phyloP scores from a whole-genome alignment of 1,140 invertebrate genomes.

The Battus philenor region DNA sequence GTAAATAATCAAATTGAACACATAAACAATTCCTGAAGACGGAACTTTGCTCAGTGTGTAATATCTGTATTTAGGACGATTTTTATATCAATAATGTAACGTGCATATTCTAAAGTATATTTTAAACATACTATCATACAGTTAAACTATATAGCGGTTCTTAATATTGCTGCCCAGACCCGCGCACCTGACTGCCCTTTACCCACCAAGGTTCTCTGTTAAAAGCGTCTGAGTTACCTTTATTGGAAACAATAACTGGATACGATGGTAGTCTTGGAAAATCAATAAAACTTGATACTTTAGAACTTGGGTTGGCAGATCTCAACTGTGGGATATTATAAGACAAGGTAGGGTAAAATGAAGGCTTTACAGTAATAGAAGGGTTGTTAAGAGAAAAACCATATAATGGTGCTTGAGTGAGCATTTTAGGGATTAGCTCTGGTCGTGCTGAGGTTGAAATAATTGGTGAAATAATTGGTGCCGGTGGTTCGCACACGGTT shows the following conservation, averaged over 20 bases:
- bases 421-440: background rate
- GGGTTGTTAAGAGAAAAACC: constrained; percentile 4
- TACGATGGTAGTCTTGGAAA: background rate
- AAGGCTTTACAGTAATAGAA: background rate
- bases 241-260: background rate
- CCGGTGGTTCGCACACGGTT: constrained; percentile 81
- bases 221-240: background rate
- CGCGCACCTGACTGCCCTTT: background rate
- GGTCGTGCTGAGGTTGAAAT: background rate
- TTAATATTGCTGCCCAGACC: background rate
- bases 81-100: too few species aligned
- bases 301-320: background rate
- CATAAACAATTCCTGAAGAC: too few species aligned
- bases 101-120: constrained; percentile 10
- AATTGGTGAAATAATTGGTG: constrained; percentile 1
- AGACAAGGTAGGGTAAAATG: background rate
- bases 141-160: background rate
- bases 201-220: constrained; percentile 6
- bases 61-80: too few species aligned
- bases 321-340: background rate
- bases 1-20: too few species aligned
- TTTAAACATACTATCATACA: constrained; percentile 12
- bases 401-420: constrained; percentile 6
- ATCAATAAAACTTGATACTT: background rate
- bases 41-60: too few species aligned